phyloP scores from a whole-genome alignment of 2,888 invertebrate genomes.

The Andrena dorsata region DNA sequence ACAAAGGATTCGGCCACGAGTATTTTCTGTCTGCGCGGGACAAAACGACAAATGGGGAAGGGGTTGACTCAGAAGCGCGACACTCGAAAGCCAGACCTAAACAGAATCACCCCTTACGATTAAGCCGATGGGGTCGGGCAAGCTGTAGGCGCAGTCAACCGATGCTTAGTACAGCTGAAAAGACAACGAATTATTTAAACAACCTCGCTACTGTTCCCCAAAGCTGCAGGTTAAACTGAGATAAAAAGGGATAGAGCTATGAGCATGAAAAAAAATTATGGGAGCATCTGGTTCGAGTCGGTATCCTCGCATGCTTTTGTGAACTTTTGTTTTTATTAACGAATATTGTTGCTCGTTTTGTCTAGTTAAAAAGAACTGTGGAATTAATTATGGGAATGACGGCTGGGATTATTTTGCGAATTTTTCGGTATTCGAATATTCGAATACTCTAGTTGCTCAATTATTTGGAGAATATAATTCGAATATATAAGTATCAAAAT shows the following conservation, averaged over 20 bases:
- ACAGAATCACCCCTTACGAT: constrained; percentile 37
- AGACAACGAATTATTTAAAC: constrained; percentile 76
- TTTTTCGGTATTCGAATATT: no score
- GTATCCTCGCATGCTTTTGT: no score
- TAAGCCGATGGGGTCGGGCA: constrained; percentile 51
- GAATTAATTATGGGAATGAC: no score
- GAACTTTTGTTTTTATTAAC: no score
- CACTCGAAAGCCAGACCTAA: constrained; percentile 49
- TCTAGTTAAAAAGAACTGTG: no score
- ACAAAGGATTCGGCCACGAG: constrained; percentile 57
- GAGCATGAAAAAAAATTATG: neutral
- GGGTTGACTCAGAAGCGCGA: constrained; percentile 19
- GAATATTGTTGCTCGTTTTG: no score
- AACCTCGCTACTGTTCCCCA: constrained; percentile 67
- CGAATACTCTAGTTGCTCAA: no score
- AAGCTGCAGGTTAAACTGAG: constrained; percentile 48
- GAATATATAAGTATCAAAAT: no score
- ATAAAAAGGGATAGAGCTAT: constrained; percentile 22
- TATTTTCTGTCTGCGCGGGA: constrained; percentile 45
- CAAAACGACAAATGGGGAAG: constrained; percentile 25
- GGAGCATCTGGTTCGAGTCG: neutral
- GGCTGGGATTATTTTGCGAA: no score
- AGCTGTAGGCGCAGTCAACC: constrained; percentile 71
- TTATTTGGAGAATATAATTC: no score
- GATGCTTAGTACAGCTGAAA: constrained; percentile 63